These are phyloP conservation scores for Pachymerium ferrugineum DNA, from an alignment of 2,888 invertebrate species.

Conservation along the genomic window DNA sequence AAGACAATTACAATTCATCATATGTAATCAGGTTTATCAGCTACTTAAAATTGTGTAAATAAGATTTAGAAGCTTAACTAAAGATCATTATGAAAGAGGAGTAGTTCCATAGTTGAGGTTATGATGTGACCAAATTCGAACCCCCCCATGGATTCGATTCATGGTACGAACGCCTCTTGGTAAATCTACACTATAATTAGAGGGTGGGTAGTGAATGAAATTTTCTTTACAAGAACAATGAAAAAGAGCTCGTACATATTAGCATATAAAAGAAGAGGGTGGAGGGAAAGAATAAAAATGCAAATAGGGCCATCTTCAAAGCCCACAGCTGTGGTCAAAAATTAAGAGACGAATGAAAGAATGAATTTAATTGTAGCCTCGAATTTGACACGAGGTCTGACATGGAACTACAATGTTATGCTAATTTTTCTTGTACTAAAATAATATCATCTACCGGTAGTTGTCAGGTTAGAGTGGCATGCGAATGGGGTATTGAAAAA, in stretches of 20 bases:
- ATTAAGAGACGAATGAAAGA: background rate
- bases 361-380: slow-evolving; percentile 12
- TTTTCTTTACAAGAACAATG: slow-evolving; percentile 12
- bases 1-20: background rate
- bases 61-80: background rate
- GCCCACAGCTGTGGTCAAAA: slow-evolving; percentile 27
- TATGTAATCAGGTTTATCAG: background rate
- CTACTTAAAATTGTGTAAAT: background rate
- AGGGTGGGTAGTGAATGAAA: background rate
- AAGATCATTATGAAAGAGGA: background rate
- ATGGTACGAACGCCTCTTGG: background rate
- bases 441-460: too few species aligned
- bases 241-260: background rate
- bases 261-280: slow-evolving; percentile 19
- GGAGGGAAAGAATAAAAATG: slow-evolving; percentile 4
- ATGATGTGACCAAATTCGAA: background rate
- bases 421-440: background rate
- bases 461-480: background rate
- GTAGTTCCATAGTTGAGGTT: background rate
- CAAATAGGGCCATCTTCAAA: background rate
- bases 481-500: too few species aligned
- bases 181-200: slow-evolving; percentile 22
- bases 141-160: background rate
- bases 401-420: background rate
- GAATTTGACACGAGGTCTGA: background rate